Evolutionary conservation across 2,113 vertebrate genomes (phyloP), one percentile per base, ranked within the genome.

Genomic region (Vulpes vulpes): DNA sequence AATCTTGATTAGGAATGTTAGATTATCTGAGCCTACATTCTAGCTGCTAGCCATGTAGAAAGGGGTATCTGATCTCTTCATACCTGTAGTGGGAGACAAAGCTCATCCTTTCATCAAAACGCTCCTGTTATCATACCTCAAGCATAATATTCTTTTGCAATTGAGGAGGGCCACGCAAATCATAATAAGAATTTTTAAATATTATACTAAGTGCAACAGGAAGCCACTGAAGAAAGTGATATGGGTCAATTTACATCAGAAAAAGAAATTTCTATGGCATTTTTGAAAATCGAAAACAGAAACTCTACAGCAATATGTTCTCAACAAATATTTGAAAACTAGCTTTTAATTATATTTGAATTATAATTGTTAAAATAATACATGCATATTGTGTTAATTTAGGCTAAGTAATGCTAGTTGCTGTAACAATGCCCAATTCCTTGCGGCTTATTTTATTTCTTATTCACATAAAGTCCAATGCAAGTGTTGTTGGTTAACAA

Each of bases 301-400:
- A 62, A 88, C 9, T 1, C 67, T 25, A 86, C 10, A 81, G 78
- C 43, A 83, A 8, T 1, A 38, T 76, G 8, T 1, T 43, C 84
- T 88, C 27, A 11, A 81, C 25, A 93, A n/a, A 73, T n/a, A 11
- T 25, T 25, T n/a, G 19, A 38, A 91, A 79, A 69, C 20, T 49
- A 57, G 38, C 5, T 25, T 81, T 78, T 92, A 90, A 74, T 95
- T 83, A 64, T 86, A 74, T 93, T 91, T 92, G 9, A 85, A 57
- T 74, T 95, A 53, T 55, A 67, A 82, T 57, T 96, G 92, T 95
- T 86, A 89, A 82, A 94, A 38, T 78, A 78, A 80, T 64, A 55
- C 25, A 60, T 79, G 23, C 27, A 82, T 74, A 35, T n/a, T 74
- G 0, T 55, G 94, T 78, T n/a, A 69, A 89, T 87, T 73, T 65